A percentile compares a stretch with the other conserved stretches of the same genome.
These are phyloP conservation scores for Anneissia japonica DNA, from an alignment of 35 echinoderm and acorn worm species.

Conservation along the genomic window DNA sequence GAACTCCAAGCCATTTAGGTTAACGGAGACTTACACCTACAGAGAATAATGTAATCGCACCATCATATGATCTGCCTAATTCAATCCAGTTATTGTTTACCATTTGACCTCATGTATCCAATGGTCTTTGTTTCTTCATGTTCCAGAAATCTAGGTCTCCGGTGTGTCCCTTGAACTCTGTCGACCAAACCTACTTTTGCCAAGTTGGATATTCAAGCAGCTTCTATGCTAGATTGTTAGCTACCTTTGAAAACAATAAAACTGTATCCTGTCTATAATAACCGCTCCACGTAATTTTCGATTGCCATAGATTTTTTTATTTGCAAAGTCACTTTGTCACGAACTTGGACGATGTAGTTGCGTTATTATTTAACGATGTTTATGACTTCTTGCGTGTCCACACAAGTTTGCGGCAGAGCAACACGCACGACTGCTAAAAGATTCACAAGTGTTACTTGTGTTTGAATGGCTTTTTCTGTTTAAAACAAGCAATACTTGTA, in stretches of 20 bases:
- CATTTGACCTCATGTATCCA: background rate
- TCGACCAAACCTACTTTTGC: background rate
- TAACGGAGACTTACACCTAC: background rate
- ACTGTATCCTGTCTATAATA: background rate
- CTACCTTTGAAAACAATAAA: background rate
- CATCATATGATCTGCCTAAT: background rate
- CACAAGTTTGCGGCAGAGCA: background rate
- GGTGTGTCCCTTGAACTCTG: background rate
- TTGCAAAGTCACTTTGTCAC: background rate
- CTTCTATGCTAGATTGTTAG: background rate
- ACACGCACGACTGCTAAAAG: background rate
- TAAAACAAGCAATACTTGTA: background rate
- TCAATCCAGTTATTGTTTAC: background rate
- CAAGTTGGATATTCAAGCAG: background rate
- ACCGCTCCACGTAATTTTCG: slow-evolving; percentile 1
- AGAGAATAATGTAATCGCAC: background rate
- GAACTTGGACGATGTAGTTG: background rate
- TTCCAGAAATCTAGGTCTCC: background rate
- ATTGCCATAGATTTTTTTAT: background rate
- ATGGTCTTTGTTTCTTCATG: background rate
- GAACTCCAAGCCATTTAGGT: background rate
- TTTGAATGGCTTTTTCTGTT: background rate
- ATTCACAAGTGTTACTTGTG: background rate
- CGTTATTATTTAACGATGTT: background rate
- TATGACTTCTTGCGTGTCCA: background rate